Base-by-base conservation (phyloP, 2,888 invertebrate genomes). In the Tridacna gigas region DNA sequence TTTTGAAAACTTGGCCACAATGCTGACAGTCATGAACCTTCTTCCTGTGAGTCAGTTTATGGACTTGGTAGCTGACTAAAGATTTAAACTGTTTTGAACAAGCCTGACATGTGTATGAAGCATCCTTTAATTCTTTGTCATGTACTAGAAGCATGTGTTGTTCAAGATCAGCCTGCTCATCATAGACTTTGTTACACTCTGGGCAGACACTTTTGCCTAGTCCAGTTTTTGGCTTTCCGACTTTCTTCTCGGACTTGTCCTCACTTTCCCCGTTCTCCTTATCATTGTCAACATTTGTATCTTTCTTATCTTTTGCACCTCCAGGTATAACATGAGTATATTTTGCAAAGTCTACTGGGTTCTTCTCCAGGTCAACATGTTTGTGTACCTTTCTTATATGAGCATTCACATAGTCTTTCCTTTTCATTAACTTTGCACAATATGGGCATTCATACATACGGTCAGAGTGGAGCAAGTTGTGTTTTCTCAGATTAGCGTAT, bases 381-480 rank as follows among this genome's bases (percentile, higher is more conserved):
- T 82, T 82, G 65, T 86, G 85, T n/a, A 74, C 74, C 71, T 82
- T 82, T 73, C 80, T 61, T 0, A 86, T 73, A 78, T 86, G 85
- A 15, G 74, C 77, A 26, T 74, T 75, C 5, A 86, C 80, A 61
- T 86, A 86, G 73, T 86, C 85, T 66, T 77, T 82, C 28, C 85
- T 80, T 28, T 82, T 82, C 82, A 86, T 82, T 20, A 86, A 28
- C 71, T 80, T 82, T 60, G 82, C 85, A 80, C 85, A 86, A 71
- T 80, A 82, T 18, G 85, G 85, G 75, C 85, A 86, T 47, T 86
- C 85, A 76, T 86, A 86, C 78, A 82, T 78, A 37, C 80, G 71
- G 45, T 82, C 73, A 15, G 82, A 74, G 76, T 86, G 85, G 26
- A 86, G 71, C 18, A 86, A 63, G 47, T 63, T 80, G 67, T 86